Conservation (phyloP, 2,797 vertebrate genomes). For the Gambelia wislizenii region DNA sequence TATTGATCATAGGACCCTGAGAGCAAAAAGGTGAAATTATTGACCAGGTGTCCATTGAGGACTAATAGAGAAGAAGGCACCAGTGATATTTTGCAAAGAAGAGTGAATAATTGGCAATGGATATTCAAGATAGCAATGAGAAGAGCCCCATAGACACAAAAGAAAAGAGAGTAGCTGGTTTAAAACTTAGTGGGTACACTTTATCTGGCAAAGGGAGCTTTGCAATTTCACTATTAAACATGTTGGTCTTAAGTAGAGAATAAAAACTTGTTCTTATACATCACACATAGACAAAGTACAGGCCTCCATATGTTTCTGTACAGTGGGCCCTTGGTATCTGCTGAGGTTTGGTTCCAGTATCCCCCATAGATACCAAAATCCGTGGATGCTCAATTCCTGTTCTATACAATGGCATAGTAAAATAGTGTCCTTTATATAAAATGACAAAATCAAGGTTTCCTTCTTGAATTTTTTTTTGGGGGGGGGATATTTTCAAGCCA, state of each 20-base stretch:
- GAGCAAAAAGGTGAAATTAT: slow-evolving; percentile 57
- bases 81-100: slow-evolving; percentile 15
- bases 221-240: background rate
- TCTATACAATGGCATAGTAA: too few relatives aligned
- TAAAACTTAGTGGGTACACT: background rate
- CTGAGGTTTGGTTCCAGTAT: too few relatives aligned
- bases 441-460: too few relatives aligned
- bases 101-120: background rate
- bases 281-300: background rate
- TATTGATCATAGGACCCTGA: slow-evolving; percentile 40
- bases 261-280: background rate
- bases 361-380: too few relatives aligned
- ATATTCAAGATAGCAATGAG: slow-evolving; percentile 42
- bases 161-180: slow-evolving; percentile 43
- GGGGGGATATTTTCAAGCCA: too few relatives aligned
- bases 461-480: too few relatives aligned
- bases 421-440: too few relatives aligned
- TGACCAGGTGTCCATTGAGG: background rate
- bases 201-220: background rate
- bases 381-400: too few relatives aligned
- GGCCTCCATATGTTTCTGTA: background rate
- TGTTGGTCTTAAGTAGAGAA: background rate
- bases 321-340: too few relatives aligned
- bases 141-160: slow-evolving; percentile 34
- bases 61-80: slow-evolving; percentile 27